Conservation (phyloP, 30 jellyfish, hydroid and myxozoan genomes). For the Aurelia aurita region DNA sequence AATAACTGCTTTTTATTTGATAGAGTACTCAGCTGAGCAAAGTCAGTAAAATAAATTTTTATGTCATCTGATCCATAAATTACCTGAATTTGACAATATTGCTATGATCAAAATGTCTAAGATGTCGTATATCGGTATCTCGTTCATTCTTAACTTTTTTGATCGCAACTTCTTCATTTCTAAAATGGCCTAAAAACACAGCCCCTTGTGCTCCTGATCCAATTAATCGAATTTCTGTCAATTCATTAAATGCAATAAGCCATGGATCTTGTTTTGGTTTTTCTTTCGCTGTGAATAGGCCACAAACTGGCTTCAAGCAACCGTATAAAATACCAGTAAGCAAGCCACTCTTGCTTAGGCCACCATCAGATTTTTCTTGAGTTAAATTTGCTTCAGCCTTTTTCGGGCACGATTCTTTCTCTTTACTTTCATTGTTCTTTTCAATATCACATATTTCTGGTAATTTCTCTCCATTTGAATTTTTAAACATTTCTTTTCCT, state of each 20-base stretch:
- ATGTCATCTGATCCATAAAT: not conserved
- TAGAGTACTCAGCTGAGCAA: too few relatives aligned
- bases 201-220: slow-evolving; percentile 99
- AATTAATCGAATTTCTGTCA: slow-evolving; percentile 91
- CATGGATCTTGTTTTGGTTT: slow-evolving; percentile 66
- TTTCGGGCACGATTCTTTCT: not conserved
- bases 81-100: slow-evolving; percentile 97
- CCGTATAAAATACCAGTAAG: slow-evolving; percentile 56
- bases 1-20: too few relatives aligned
- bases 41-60: too few relatives aligned
- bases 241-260: slow-evolving; percentile 89
- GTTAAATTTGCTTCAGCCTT: too few relatives aligned
- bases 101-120: slow-evolving; percentile 85
- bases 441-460: too few relatives aligned
- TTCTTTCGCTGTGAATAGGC: slow-evolving; percentile 50
- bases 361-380: not conserved
- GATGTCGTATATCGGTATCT: slow-evolving; percentile 85
- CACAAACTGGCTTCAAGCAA: slow-evolving; percentile 81
- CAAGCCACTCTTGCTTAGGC: slow-evolving; percentile 3
- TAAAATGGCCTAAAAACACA: slow-evolving; percentile 89
- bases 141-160: slow-evolving; percentile 87
- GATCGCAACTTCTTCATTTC: slow-evolving; percentile 90
- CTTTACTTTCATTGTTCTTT: not conserved
- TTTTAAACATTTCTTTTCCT: not conserved
- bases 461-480: not conserved